Percentiles rank a stretch among this genome's conserved stretches.
Conservation (phyloP, 92 coral and sea anemone genomes). For the Parazoanthus atlanticus region DNA sequence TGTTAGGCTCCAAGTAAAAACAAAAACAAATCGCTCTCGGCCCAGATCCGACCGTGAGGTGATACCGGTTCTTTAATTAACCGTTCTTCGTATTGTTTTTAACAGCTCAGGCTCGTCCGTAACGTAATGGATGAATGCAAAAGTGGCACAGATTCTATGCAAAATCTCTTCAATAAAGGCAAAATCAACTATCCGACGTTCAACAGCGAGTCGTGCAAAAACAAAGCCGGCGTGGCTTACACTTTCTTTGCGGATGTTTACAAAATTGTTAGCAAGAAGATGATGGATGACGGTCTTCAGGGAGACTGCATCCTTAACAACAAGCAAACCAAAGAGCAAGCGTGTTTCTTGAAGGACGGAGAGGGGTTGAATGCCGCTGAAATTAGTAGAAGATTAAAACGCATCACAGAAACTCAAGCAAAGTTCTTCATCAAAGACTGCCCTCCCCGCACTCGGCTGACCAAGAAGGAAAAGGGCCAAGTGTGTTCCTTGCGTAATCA, state of each 20-base stretch:
- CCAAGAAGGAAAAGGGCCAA: constrained; percentile 7
- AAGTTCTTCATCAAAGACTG: constrained; percentile 13
- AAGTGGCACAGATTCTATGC: background rate
- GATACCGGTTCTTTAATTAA: too few relatives aligned
- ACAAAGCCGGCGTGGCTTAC: background rate
- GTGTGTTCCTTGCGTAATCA: background rate
- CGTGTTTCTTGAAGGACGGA: constrained; percentile 27
- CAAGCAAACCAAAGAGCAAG: background rate
- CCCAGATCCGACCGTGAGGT: too few relatives aligned
- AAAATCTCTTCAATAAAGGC: background rate
- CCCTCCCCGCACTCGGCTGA: constrained; percentile 26
- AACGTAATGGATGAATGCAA: background rate
- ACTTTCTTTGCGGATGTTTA: constrained; percentile 7
- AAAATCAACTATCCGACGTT: background rate
- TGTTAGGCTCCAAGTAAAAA: too few relatives aligned
- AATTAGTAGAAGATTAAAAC: background rate
- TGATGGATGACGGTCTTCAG: background rate
- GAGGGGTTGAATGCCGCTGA: constrained; percentile 5
- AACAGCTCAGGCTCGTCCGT: constrained; percentile 2
- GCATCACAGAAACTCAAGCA: background rate
- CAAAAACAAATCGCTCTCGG: too few relatives aligned
- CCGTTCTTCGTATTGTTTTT: too few relatives aligned
- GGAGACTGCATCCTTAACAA: constrained; percentile 27
- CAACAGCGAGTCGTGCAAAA: background rate
- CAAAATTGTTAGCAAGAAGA: background rate